A percentile compares a stretch with the other conserved stretches of the same genome.
phyloP scores from a whole-genome alignment of 2,888 invertebrate species.

The Ctenicera cuprea region DNA sequence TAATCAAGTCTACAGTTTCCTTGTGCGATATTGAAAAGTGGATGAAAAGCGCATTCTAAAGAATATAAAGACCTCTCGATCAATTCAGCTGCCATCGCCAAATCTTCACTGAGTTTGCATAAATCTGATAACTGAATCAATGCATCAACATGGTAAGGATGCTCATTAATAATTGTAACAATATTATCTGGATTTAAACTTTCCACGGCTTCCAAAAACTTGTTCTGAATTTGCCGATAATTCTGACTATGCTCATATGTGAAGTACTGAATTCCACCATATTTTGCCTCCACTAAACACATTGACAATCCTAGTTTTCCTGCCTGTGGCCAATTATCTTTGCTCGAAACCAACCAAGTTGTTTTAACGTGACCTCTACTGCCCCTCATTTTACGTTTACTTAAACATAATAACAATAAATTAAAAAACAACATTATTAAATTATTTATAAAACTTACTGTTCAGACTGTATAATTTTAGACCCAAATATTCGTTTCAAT shows the following conservation, averaged over 20 bases:
- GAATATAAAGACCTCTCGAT: conserved; percentile 87
- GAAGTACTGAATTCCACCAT: conserved; percentile 79
- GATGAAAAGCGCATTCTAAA: conserved; percentile 86
- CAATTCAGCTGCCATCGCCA: conserved; percentile 85
- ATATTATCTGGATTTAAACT: conserved; percentile 87
- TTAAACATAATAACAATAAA: conserved; percentile 59
- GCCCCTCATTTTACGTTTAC: conserved; percentile 77
- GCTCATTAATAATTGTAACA: conserved; percentile 82
- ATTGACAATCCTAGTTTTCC: conserved; percentile 84
- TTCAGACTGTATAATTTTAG: conserved; percentile 80
- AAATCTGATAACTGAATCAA: conserved; percentile 88
- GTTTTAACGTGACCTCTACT: conserved; percentile 77
- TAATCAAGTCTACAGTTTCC: conserved; percentile 87
- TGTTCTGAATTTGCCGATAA: conserved; percentile 84
- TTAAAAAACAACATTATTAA: not conserved
- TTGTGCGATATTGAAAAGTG: conserved; percentile 84
- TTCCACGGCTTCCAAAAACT: conserved; percentile 86
- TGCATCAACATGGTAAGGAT: conserved; percentile 89
- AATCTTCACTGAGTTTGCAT: conserved; percentile 86
- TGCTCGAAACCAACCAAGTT: conserved; percentile 81
- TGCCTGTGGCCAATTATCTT: conserved; percentile 83
- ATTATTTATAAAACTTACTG: conserved; percentile 20
- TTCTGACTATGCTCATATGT: conserved; percentile 83
- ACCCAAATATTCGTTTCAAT: conserved; percentile 87
- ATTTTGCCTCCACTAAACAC: conserved; percentile 76